These are phyloP conservation scores for Acronicta psi DNA, from an alignment of 2,888 invertebrate species.

Conservation along the genomic window DNA sequence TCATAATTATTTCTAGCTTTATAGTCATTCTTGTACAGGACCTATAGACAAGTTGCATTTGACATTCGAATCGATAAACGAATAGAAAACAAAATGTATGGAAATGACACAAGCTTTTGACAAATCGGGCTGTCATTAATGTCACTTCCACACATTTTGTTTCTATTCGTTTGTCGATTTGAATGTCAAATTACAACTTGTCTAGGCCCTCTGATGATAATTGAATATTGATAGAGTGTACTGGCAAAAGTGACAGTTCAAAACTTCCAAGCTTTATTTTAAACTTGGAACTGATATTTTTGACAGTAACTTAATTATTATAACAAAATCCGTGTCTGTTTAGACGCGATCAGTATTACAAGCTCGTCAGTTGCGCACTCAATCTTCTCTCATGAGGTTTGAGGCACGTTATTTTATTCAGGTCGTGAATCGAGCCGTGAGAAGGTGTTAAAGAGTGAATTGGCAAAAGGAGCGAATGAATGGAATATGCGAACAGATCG, in stretches of 20 bases:
- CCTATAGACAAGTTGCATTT: too few species aligned
- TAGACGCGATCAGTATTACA: conserved; percentile 65
- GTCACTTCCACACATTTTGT: too few species aligned
- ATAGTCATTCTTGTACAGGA: too few species aligned
- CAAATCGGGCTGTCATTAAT: too few species aligned
- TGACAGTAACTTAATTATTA: conserved; percentile 43
- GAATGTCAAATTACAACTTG: too few species aligned
- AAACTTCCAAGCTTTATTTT: too few species aligned
- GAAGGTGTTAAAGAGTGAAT: conserved; percentile 87
- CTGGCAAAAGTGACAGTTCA: too few species aligned
- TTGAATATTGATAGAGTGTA: conserved; percentile 25
- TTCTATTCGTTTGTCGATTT: too few species aligned
- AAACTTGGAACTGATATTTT: conserved; percentile 12
- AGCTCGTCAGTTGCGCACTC: conserved; percentile 65
- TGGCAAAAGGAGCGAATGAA: conserved; percentile 82
- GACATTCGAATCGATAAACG: too few species aligned
- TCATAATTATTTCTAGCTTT: too few species aligned
- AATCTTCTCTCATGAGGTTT: conserved; percentile 76
- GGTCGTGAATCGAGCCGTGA: conserved; percentile 79
- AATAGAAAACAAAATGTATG: too few species aligned
- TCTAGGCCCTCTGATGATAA: conserved; percentile 11
- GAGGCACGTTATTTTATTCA: conserved; percentile 81
- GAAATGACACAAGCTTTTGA: too few species aligned
- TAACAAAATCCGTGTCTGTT: conserved; percentile 38
- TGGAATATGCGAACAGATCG: conserved; percentile 79